A percentile compares a stretch with the other conserved stretches of the same genome.
Evolutionary conservation across 2,797 vertebrate genomes (phyloP).

Genomic region (Hafferia zeledoni): DNA sequence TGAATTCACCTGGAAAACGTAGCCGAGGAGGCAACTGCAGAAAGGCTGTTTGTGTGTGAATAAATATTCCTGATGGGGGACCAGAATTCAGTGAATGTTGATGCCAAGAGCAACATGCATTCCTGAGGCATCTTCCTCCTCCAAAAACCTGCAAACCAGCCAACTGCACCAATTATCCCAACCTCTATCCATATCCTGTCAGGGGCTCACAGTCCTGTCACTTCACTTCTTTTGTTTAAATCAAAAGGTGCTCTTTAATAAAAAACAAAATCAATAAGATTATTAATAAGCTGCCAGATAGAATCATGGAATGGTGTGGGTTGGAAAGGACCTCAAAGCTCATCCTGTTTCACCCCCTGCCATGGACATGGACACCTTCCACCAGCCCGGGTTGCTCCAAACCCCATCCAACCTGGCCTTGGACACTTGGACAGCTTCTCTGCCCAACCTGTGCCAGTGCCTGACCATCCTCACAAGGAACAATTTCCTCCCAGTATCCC

Average conservation of each 20-base stretch:
- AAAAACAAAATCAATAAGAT: background rate
- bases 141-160: background rate
- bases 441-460: background rate
- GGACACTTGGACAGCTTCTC: accelerated
- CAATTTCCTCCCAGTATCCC: background rate
- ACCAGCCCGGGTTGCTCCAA: accelerated
- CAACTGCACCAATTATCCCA: background rate
- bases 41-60: constrained; percentile 10
- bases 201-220: background rate
- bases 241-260: background rate
- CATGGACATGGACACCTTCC: background rate
- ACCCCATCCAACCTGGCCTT: accelerated
- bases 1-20: constrained; percentile 62
- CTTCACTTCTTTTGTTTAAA: background rate
- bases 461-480: accelerated
- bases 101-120: constrained; percentile 32
- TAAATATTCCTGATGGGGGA: constrained; percentile 38
- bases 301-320: background rate
- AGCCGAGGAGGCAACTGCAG: constrained; percentile 15
- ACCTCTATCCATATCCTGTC: background rate
- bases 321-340: accelerated
- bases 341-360: accelerated
- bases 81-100: constrained; percentile 33
- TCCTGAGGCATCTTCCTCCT: background rate
- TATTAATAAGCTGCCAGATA: background rate